Evolutionary conservation across 2,888 invertebrate species (phyloP), one percentile per base, ranked within the genome.

Genomic region (Barypeithes pellucidus): DNA sequence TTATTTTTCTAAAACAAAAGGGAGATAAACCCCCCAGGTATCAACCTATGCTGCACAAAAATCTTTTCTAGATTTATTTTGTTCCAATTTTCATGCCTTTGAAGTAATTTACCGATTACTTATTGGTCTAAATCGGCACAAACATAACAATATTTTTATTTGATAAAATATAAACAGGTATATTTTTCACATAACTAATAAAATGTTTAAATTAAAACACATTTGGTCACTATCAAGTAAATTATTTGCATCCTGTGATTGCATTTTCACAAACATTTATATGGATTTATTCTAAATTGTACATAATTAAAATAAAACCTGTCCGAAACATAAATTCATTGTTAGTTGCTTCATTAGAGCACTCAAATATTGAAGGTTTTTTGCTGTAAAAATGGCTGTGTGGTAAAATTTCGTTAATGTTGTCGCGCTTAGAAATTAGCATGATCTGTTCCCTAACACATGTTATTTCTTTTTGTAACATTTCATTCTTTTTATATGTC

Each of bases 361-460:
- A n/a, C 33, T 20, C 39, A 43, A 60, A 60, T 60, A 43, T 43
- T 60, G 20, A 22, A 20, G 18, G 29, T 20, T 16, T 33, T 67
- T 67, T 52, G 71, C 71, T 71, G 71, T 71, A 71, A 43, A 71
- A 71, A 71, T 71, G 54, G 71, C 71, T 71, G 66, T 63, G 54
- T 60, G 47, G 47, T 43, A 14, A 59, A 59, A 45, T 39, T 24
- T 66, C 24, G 57, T 41, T 43, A 14, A 43, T 67, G 43, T 67
- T 57, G 57, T 33, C 57, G 41, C 54, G 43, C 45, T 41, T 57
- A 43, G 29, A 45, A 39, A 67, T 22, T 24, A 29, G 24, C 57
- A 67, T 41, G 67, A 57, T 67, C 67, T 67, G 67, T 57, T 54
- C n/a, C 41, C 57, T 36, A 67, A 29, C 47, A 47, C 3, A 20